phyloP scores from a whole-genome alignment of 2,888 invertebrate genomes.

The Lymantria monacha region DNA sequence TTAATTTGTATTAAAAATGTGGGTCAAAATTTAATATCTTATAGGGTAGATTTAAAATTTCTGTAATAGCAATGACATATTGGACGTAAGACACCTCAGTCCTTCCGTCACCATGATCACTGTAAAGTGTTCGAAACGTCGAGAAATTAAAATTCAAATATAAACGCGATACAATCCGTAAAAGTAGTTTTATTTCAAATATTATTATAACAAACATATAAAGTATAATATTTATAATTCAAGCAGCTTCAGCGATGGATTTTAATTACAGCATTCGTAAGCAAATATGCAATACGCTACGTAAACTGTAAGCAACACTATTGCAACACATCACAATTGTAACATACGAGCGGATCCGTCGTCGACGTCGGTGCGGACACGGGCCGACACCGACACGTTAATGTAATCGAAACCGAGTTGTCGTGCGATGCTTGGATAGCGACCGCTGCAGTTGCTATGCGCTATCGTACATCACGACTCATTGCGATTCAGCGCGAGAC shows the following conservation, averaged over 20 bases:
- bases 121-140: no score
- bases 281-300: slow-evolving; percentile 19
- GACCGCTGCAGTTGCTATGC: slow-evolving; percentile 42
- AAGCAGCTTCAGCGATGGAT: slow-evolving; percentile 17
- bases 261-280: slow-evolving; percentile 28
- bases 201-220: background rate
- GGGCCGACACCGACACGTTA: background rate
- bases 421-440: slow-evolving; percentile 19
- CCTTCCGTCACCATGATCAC: no score
- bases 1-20: no score
- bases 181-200: no score
- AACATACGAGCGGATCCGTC: slow-evolving; percentile 4
- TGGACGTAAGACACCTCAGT: no score
- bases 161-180: no score
- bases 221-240: background rate
- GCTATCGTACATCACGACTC: slow-evolving; percentile 30
- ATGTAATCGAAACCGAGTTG: slow-evolving; percentile 27
- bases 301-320: slow-evolving; percentile 13
- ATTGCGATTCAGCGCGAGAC: slow-evolving; percentile 28
- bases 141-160: no score
- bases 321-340: slow-evolving; percentile 19
- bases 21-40: no score
- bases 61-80: no score
- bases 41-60: no score
- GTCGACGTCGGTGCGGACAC: background rate